Base-by-base conservation (phyloP, 2,797 vertebrate species). In the Sebastes oblongus region DNA sequence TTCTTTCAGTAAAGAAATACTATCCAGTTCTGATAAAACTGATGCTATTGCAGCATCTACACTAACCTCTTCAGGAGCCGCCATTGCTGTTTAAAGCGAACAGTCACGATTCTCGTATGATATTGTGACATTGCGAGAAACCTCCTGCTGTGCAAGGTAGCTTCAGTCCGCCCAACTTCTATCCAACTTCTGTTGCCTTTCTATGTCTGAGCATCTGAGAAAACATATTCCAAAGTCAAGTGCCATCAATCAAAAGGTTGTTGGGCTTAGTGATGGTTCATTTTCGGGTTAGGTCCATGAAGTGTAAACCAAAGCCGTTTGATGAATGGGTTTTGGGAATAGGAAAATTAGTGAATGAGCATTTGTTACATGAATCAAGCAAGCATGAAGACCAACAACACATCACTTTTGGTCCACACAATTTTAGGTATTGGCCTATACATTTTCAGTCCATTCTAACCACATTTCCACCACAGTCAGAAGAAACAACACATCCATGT, bases 101-200 rank as follows among this genome's bases (percentile, higher is more conserved):
- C 42, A 46, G 42, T 18, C 42, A 8, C 6, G 6, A 7, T 46
- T 18, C 42, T 46, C 3, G 6, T 1, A 18, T 46, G 42, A 46
- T 46, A 46, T 46, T 46, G 42, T 3, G 42, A 46, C 42, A 46
- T 18, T 18, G 42, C 42, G 0, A 46, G 42, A 46, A 46, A 0
- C 42, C 16, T 0, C 42, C 0, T 0, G 42, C 42, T 6, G 42
- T 46, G 42, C 16, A 18, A 46, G 16, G 42, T 46, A 46, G 20
- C 25, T 36, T 36, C n/a, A 32, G 6, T 36, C 3, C n/a, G 34
- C 25, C 24, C 27, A 11, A 39, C 5, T 39, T 39, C 39, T 1
- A 39, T 39, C 13, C 54, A 56, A 67, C 32, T 16, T 50, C 34
- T 68, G 27, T 0, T 32, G 8, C 7, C 8, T 60, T 36, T 13